Evolutionary conservation across 2,888 invertebrate species (phyloP).

Genomic region (Diachrysia chrysitis): DNA sequence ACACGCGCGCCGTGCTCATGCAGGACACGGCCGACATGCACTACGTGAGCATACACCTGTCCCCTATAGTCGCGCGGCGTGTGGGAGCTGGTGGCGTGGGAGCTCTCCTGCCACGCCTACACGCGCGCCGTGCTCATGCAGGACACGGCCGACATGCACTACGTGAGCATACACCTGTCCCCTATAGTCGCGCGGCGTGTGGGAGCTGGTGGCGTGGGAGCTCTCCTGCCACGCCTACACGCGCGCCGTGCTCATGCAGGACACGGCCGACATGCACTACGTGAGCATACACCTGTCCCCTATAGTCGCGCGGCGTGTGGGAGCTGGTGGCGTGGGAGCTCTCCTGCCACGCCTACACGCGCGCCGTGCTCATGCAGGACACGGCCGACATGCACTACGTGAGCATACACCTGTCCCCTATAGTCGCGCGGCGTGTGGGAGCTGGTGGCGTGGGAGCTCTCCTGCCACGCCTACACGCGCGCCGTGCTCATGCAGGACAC

Average conservation of each 20-base stretch:
- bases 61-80: not conserved
- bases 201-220: conserved; percentile 4
- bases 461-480: not conserved
- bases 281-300: too few relatives aligned
- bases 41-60: not conserved
- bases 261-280: not conserved
- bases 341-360: not conserved
- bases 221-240: not conserved
- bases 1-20: conserved; percentile 9
- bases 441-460: not conserved
- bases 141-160: not conserved
- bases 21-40: conserved; percentile 6
- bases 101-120: not conserved
- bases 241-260: conserved; percentile 1
- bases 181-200: not conserved
- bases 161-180: not conserved
- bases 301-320: conserved; percentile 2
- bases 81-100: conserved; percentile 4
- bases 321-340: not conserved
- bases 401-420: too few relatives aligned
- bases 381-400: not conserved
- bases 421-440: not conserved
- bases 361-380: conserved; percentile 2
- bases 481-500: not conserved
- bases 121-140: conserved; percentile 1